Base-by-base conservation (phyloP, 1,140 invertebrate genomes). In the Scaptomyza montana region DNA sequence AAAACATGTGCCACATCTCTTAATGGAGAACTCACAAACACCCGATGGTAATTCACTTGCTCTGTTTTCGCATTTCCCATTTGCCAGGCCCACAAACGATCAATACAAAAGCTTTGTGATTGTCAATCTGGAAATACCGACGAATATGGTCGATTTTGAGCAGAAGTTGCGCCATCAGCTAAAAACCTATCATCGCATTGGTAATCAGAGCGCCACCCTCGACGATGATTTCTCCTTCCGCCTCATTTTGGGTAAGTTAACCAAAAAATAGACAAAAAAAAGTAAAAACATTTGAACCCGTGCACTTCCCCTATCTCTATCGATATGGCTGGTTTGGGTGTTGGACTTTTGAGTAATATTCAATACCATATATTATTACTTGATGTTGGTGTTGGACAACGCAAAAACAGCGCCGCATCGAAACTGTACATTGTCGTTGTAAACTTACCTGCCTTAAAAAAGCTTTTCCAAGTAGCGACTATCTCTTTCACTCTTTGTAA, bases 71-170 rank as follows among this genome's bases (percentile, higher is more conserved):
- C 1, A n/a, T 8, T 1, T 8, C n/a, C 1, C 51, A 5, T 30
- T 2, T 59, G 43, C 10, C 28, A 91, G 90, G 3, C 78, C 16
- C 2, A 89, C 78, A 6, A 21, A 60, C 2, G 90, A 92, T 54
- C 10, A 7, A 5, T 92, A 63, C 47, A 75, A 81, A 47, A 56
- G 74, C n/a, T 62, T 77, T 36, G 82, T 75, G 9, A 56, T 75
- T 8, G 65, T 90, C 9, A 76, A 80, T 9, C 50, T 92, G 51
- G 77, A 81, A 36, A 65, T 92, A 8, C 90, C 84, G 6, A 59
- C 47, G 19, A 64, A 70, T 0, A 50, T 75, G 0, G 39, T 28
- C 2, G 71, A 77, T 30, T 91, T 90, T n/a, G 60, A 70, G 4
- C n/a, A 57, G 1, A 70, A 74, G 5, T 41, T 91, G 41, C 53